Conservation (phyloP, 1,140 invertebrate species). For the Notospermus geniculatus region DNA sequence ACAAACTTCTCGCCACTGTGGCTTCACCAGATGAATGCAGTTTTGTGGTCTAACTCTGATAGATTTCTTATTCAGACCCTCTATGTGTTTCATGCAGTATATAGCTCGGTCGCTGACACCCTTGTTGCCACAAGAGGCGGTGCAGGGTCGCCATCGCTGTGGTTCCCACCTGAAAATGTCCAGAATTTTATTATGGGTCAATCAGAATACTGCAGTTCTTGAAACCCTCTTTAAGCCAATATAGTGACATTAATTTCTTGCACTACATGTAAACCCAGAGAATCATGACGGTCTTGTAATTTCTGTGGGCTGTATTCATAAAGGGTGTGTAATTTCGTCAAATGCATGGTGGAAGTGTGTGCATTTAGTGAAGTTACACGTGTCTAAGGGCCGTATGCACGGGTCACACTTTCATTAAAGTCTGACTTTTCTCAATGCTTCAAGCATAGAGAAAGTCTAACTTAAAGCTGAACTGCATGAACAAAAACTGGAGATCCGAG, state of each 20-base stretch:
- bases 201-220: background rate
- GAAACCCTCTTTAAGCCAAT: background rate
- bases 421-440: too few relatives aligned
- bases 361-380: too few relatives aligned
- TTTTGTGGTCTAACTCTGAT: background rate
- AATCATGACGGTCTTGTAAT: background rate
- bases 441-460: too few relatives aligned
- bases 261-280: background rate
- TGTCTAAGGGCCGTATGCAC: too few relatives aligned
- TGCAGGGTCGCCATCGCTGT: background rate
- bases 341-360: too few relatives aligned
- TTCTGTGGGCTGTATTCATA: too few relatives aligned
- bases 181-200: background rate
- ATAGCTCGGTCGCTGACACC: background rate
- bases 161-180: conserved; percentile 4
- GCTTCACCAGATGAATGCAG: background rate
- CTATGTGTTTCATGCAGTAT: background rate
- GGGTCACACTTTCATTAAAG: too few relatives aligned
- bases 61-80: background rate
- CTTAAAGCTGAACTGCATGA: too few relatives aligned
- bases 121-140: background rate
- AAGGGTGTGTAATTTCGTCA: too few relatives aligned
- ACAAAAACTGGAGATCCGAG: too few relatives aligned
- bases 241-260: background rate
- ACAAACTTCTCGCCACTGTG: background rate